A percentile compares a stretch with the other conserved stretches of the same genome.
Evolutionary conservation across 2,113 vertebrate genomes (phyloP).

Genomic region (Calyptommatus sinebrachiatus): DNA sequence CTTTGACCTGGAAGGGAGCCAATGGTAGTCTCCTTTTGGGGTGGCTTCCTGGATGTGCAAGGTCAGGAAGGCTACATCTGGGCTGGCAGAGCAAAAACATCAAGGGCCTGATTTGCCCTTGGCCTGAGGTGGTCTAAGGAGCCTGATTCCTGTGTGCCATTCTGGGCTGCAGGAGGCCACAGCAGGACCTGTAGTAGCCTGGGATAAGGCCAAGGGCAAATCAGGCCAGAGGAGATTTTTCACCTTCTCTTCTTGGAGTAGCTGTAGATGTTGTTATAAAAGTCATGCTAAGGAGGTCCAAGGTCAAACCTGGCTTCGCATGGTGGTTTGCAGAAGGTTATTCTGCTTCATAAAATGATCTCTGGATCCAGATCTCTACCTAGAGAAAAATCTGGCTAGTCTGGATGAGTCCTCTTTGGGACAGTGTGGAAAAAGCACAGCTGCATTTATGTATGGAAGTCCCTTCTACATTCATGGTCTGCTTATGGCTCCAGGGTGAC

Average conservation of each 20-base stretch:
- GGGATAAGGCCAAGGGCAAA: no score
- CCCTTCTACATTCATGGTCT: no score
- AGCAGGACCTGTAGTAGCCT: no score
- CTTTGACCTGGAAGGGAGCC: background rate
- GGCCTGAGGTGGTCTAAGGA: no score
- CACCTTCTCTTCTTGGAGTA: background rate
- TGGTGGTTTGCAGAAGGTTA: background rate
- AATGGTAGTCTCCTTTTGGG: background rate
- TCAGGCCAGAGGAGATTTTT: no score
- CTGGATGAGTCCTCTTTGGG: no score
- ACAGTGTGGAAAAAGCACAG: no score
- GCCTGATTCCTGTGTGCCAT: no score
- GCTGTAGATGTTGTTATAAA: background rate
- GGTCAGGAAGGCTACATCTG: background rate
- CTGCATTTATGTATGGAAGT: no score
- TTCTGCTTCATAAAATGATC: background rate
- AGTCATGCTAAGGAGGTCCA: background rate
- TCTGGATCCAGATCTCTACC: background rate
- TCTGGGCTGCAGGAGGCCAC: background rate
- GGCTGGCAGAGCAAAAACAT: background rate
- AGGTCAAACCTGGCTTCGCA: background rate
- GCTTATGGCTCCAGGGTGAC: no score
- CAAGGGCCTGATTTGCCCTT: no score
- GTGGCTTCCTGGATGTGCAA: background rate
- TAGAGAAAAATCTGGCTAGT: background rate